Conservation (phyloP, 2,113 vertebrate genomes). For the Hypomesus transpacificus region DNA sequence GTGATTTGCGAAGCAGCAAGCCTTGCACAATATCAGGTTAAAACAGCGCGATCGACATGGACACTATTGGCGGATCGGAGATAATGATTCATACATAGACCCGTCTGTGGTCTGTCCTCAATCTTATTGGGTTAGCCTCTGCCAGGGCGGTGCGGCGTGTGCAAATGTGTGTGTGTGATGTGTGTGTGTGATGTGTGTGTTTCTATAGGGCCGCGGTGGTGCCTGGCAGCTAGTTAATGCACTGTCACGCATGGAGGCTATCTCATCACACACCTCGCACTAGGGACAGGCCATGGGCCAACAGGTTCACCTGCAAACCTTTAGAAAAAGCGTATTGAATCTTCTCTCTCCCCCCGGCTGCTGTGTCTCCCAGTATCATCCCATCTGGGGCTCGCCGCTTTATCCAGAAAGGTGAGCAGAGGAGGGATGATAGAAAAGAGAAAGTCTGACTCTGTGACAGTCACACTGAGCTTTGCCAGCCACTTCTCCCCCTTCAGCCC, state of each 20-base stretch:
- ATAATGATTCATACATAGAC: not conserved
- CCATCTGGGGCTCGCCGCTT: constrained; percentile 30
- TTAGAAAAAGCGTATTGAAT: constrained; percentile 42
- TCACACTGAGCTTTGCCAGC: not conserved
- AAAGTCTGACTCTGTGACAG: not conserved
- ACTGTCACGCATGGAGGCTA: constrained; percentile 55
- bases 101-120: not conserved
- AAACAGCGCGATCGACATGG: too few relatives aligned
- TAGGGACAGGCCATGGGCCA: constrained; percentile 1
- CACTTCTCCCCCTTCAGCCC: not conserved
- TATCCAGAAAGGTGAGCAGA: constrained; percentile 3
- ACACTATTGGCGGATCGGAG: too few relatives aligned
- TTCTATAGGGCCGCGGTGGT: constrained; percentile 34
- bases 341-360: constrained; percentile 34
- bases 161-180: not conserved
- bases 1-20: too few relatives aligned
- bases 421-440: constrained; percentile 16
- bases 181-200: constrained; percentile 23
- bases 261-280: constrained; percentile 60
- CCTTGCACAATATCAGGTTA: too few relatives aligned
- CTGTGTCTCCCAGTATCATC: constrained; percentile 30
- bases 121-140: not conserved
- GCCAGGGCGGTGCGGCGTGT: not conserved
- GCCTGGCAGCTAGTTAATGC: constrained; percentile 48
- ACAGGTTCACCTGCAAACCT: not conserved